These are phyloP conservation scores for Willisornis vidua DNA, from an alignment of 2,113 vertebrate genomes.

Conservation along the genomic window DNA sequence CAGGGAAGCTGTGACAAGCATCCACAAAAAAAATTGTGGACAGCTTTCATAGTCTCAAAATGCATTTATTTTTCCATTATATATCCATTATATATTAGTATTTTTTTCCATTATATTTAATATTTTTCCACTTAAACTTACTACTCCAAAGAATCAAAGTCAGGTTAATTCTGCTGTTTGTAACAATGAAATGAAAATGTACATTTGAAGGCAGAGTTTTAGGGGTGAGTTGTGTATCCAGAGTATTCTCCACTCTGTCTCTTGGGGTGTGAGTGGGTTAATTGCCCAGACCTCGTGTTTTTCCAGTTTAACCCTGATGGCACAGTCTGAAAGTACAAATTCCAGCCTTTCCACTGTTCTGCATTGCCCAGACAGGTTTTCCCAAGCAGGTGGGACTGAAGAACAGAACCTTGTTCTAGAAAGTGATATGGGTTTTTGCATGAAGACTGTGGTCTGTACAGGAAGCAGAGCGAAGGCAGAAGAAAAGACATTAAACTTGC, in stretches of 20 bases:
- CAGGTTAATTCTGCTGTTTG: neutral
- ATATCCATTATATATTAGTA: neutral
- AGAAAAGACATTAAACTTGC: neutral
- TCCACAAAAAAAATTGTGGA: neutral
- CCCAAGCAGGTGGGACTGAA: neutral
- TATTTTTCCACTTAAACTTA: neutral
- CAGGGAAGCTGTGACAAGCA: neutral
- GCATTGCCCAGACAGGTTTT: neutral
- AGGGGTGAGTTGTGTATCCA: neutral
- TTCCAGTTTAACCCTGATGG: neutral
- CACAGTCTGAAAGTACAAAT: neutral
- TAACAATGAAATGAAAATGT: neutral
- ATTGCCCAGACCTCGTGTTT: neutral
- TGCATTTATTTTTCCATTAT: neutral
- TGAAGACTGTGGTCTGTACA: accelerated
- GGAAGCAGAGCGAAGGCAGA: neutral
- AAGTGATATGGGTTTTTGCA: neutral
- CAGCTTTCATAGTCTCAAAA: neutral
- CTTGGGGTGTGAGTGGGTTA: neutral
- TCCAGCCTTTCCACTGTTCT: neutral
- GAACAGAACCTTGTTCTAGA: neutral
- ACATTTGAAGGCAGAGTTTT: neutral
- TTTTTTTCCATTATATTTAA: neutral
- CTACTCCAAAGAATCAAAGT: neutral
- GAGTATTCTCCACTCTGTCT: neutral